Evolutionary conservation across 1,140 invertebrate genomes (phyloP).

Genomic region (Brachionus calyciflorus): DNA sequence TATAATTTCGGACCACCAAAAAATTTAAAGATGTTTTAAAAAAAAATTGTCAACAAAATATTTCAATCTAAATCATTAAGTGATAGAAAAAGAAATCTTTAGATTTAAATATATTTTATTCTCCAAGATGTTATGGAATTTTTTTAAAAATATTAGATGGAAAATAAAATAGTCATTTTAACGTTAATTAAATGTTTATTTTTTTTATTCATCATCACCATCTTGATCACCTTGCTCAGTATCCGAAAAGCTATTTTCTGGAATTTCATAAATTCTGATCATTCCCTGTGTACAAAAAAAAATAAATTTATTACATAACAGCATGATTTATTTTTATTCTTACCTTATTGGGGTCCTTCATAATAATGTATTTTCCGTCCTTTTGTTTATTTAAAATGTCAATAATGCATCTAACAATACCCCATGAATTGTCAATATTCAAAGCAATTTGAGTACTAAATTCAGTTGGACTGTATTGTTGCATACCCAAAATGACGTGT

Average conservation of each 20-base stretch:
- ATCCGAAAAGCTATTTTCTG: slow-evolving; percentile 96
- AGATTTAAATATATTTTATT: too few species aligned
- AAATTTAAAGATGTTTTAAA: too few species aligned
- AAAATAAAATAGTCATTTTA: not conserved
- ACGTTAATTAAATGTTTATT: too few species aligned
- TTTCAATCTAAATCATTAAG: too few species aligned
- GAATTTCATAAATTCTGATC: slow-evolving; percentile 92
- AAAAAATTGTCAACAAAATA: too few species aligned
- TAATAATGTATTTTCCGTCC: slow-evolving; percentile 91
- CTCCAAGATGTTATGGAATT: slow-evolving; percentile 23
- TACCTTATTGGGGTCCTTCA: slow-evolving; percentile 96
- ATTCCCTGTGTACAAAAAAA: slow-evolving; percentile 68
- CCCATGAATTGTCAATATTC: slow-evolving; percentile 99
- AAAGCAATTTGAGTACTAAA: slow-evolving; percentile 98
- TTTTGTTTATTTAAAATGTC: slow-evolving; percentile 96
- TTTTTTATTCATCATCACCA: slow-evolving; percentile 67
- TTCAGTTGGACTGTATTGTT: slow-evolving; percentile 96
- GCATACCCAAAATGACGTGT: slow-evolving; percentile 94
- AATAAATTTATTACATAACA: slow-evolving; percentile 25
- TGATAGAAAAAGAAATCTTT: too few species aligned
- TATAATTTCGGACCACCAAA: too few species aligned
- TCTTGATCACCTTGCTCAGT: slow-evolving; percentile 71
- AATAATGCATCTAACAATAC: slow-evolving; percentile 93
- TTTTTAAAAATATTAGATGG: not conserved
- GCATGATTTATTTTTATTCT: not conserved